phyloP scores from a whole-genome alignment of 2,888 invertebrate species.

The Belgica antarctica region DNA sequence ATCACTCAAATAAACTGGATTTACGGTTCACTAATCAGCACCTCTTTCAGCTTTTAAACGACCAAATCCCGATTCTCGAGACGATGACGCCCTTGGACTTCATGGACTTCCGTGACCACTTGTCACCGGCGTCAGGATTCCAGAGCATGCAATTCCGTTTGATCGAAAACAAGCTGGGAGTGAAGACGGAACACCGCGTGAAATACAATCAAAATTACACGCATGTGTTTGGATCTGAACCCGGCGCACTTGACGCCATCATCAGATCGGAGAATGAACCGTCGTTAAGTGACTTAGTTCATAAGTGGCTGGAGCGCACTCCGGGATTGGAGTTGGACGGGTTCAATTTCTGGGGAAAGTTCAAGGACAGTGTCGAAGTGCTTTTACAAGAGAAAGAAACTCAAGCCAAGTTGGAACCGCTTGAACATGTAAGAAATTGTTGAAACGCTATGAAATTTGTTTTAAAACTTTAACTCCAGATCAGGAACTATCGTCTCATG shows the following conservation, averaged over 20 bases:
- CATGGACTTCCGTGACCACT: constrained; percentile 91
- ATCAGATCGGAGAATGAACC: constrained; percentile 78
- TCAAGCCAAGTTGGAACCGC: constrained; percentile 55
- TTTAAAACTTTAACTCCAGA: constrained; percentile 55
- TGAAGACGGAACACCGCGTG: constrained; percentile 79
- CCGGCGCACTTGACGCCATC: constrained; percentile 59
- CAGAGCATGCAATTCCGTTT: constrained; percentile 95
- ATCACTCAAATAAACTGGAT: too few species aligned
- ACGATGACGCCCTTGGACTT: constrained; percentile 99
- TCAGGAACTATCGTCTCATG: constrained; percentile 65
- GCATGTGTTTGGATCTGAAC: constrained; percentile 77
- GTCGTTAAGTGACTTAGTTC: constrained; percentile 79
- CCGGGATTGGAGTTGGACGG: constrained; percentile 82
- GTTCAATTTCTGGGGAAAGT: constrained; percentile 94
- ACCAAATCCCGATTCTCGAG: constrained; percentile 95
- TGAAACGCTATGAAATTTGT: constrained; percentile 25
- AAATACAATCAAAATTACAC: constrained; percentile 92
- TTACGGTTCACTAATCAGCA: too few species aligned
- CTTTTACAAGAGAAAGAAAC: constrained; percentile 69
- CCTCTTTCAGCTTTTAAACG: constrained; percentile 78
- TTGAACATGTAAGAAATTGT: constrained; percentile 35
- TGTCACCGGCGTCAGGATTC: constrained; percentile 96
- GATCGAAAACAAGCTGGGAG: constrained; percentile 88
- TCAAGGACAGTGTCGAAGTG: constrained; percentile 68
- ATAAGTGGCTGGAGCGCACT: constrained; percentile 91